Percentiles rank a stretch among this genome's conserved stretches.
These are phyloP conservation scores for Eurois occulta DNA, from an alignment of 2,888 invertebrate genomes.

Conservation along the genomic window DNA sequence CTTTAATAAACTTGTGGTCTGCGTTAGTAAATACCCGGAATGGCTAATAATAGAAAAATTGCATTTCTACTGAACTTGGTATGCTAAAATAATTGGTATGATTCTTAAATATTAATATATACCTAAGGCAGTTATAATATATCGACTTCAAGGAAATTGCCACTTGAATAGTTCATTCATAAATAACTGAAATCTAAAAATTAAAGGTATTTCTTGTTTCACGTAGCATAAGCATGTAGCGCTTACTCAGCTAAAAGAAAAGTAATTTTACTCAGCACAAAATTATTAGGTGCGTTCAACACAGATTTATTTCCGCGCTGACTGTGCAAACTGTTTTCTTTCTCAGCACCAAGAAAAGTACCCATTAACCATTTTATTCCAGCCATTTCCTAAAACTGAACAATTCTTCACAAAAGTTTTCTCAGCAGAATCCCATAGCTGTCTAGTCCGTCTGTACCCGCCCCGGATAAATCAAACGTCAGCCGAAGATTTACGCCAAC, in stretches of 20 bases:
- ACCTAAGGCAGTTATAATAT: neutral
- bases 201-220: constrained; percentile 1
- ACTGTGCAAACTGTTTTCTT: constrained; percentile 39
- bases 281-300: constrained; percentile 12
- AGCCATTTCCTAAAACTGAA: constrained; percentile 51
- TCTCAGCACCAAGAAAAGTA: constrained; percentile 29
- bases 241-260: neutral
- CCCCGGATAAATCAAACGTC: constrained; percentile 73
- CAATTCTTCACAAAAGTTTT: constrained; percentile 53
- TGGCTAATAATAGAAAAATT: neutral
- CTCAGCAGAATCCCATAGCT: constrained; percentile 58
- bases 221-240: neutral
- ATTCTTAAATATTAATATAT: neutral
- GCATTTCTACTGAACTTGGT: neutral
- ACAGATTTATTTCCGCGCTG: constrained; percentile 47
- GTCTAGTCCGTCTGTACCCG: constrained; percentile 56
- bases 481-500: constrained; percentile 71
- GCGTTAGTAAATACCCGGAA: neutral
- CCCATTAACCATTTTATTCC: constrained; percentile 54
- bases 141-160: neutral
- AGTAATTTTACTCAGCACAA: neutral
- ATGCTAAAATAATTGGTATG: neutral
- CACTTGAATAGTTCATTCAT: neutral
- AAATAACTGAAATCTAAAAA: neutral
- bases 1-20: neutral